Conservation (phyloP, 2,113 vertebrate species). For the Scalopus aquaticus region DNA sequence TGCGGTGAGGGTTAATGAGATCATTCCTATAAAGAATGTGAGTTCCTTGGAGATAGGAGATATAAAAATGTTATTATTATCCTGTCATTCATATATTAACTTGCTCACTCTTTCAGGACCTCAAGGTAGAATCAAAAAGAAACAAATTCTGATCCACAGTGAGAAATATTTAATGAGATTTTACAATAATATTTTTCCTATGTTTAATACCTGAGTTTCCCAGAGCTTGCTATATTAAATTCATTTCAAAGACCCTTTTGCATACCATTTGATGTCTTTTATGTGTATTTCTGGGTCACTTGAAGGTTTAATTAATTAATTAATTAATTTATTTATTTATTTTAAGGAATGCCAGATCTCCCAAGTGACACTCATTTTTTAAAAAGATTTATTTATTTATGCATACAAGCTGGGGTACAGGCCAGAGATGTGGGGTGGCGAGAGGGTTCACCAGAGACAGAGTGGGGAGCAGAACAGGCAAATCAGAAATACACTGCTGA, state of each 20-base stretch:
- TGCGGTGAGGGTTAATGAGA: constrained; percentile 66
- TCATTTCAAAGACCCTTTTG: constrained; percentile 64
- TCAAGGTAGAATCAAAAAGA: constrained; percentile 67
- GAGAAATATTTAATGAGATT: constrained; percentile 76
- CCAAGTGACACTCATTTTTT: too few species aligned
- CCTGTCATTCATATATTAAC: constrained; percentile 68
- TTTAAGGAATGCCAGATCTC: too few species aligned
- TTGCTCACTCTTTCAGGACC: constrained; percentile 60
- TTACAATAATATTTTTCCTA: constrained; percentile 16
- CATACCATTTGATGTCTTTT: constrained; percentile 47
- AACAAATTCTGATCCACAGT: constrained; percentile 60
- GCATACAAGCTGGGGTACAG: too few species aligned
- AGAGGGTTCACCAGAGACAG: too few species aligned
- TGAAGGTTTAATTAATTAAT: constrained; percentile 43
- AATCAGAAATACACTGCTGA: too few species aligned
- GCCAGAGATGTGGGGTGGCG: too few species aligned
- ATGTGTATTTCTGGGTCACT: constrained; percentile 49
- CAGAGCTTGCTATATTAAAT: constrained; percentile 60
- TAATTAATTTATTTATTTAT: too few species aligned
- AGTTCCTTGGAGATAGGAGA: constrained; percentile 59
- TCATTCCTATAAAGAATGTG: constrained; percentile 60
- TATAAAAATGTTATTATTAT: constrained; percentile 72
- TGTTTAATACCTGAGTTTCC: constrained; percentile 57
- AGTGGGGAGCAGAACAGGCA: too few species aligned
- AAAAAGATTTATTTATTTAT: too few species aligned